Evolutionary conservation across 1,140 invertebrate genomes (phyloP).

Genomic region (Bicyclus anynana): DNA sequence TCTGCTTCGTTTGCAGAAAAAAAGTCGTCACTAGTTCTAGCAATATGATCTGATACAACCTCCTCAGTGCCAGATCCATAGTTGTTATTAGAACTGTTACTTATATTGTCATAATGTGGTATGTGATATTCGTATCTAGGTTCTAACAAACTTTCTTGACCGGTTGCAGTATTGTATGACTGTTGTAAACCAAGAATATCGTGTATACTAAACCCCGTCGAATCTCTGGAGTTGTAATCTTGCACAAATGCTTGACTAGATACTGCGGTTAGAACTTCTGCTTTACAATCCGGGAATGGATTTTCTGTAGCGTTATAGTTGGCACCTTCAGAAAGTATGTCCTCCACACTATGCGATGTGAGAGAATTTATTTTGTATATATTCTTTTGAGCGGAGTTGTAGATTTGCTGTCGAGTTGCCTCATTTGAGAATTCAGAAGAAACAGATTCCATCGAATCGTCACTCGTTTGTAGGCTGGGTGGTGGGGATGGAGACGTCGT

Average conservation of each 20-base stretch:
- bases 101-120: conserved; percentile 59
- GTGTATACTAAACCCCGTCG: conserved; percentile 71
- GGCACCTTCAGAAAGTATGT: conserved; percentile 59
- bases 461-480: conserved; percentile 46
- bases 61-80: conserved; percentile 50
- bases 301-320: conserved; percentile 43
- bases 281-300: conserved; percentile 45
- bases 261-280: conserved; percentile 47
- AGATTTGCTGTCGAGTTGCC: conserved; percentile 27
- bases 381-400: conserved; percentile 38
- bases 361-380: conserved; percentile 38
- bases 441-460: conserved; percentile 52
- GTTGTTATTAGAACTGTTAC: conserved; percentile 52
- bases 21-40: conserved; percentile 37
- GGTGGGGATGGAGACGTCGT: conserved; percentile 44
- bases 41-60: conserved; percentile 42
- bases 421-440: conserved; percentile 45
- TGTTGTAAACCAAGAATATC: conserved; percentile 71
- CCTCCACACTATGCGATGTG: conserved; percentile 67
- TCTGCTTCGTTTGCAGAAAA: conserved; percentile 32
- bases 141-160: conserved; percentile 45
- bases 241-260: conserved; percentile 51
- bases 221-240: conserved; percentile 73
- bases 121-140: conserved; percentile 64
- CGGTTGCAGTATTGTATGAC: conserved; percentile 39